Percentiles rank a stretch among this genome's conserved stretches.
Evolutionary conservation across 2,888 invertebrate genomes (phyloP).

Genomic region (Geotrupes spiniger): DNA sequence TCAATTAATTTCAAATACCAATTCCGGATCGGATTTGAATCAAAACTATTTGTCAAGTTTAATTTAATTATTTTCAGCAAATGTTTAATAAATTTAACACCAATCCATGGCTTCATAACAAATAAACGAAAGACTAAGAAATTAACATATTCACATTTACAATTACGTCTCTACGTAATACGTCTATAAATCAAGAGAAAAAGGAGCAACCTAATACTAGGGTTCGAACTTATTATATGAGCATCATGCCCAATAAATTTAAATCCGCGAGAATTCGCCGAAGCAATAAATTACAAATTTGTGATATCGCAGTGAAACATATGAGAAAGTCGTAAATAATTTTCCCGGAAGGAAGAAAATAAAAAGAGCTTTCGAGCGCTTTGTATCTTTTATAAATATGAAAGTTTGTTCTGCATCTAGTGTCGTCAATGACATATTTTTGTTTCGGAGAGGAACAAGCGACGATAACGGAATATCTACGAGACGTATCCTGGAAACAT

Average conservation of each 20-base stretch:
- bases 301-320: background rate
- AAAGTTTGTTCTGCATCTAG: background rate
- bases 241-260: conserved; percentile 6
- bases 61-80: no score
- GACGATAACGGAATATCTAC: conserved; percentile 17
- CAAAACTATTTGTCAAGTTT: no score
- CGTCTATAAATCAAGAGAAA: no score
- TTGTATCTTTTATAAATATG: background rate
- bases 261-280: background rate
- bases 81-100: no score
- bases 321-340: conserved; percentile 1
- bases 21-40: no score
- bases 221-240: no score
- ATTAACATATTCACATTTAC: no score
- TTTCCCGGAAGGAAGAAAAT: conserved; percentile 1
- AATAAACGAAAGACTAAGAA: no score
- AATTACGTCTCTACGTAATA: no score
- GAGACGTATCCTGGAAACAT: conserved; percentile 14
- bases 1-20: no score
- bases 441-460: conserved; percentile 6
- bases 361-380: background rate
- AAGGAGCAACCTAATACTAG: no score
- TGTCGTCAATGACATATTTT: conserved; percentile 14
- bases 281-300: background rate
- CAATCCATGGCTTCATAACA: no score